Percentiles rank a stretch among this genome's conserved stretches.
Conservation (phyloP, 2,888 invertebrate genomes). For the Lucinisca nassula region DNA sequence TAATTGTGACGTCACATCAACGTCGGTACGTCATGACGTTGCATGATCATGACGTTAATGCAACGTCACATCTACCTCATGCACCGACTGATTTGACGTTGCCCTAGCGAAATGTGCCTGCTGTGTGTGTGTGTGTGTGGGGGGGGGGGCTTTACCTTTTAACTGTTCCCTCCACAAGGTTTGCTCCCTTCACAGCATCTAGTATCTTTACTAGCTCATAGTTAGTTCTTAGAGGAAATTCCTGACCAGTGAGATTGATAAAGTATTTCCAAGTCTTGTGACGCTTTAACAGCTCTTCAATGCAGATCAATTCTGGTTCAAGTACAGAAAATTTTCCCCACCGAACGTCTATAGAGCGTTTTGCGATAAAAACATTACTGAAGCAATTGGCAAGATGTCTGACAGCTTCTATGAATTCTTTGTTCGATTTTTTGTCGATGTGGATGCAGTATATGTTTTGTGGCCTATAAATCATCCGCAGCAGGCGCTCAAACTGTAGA, state of each 20-base stretch:
- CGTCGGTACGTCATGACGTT: no score
- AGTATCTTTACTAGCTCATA: constrained; percentile 83
- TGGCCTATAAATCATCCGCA: constrained; percentile 79
- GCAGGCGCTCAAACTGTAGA: constrained; percentile 74
- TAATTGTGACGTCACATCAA: no score
- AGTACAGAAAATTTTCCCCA: constrained; percentile 82
- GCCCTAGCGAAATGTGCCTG: no score
- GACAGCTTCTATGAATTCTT: constrained; percentile 46
- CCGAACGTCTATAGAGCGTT: constrained; percentile 67
- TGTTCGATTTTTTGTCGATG: constrained; percentile 71
- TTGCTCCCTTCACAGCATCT: constrained; percentile 80
- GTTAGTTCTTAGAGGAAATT: constrained; percentile 85
- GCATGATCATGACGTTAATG: no score
- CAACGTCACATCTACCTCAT: no score
- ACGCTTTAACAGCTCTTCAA: constrained; percentile 71
- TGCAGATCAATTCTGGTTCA: constrained; percentile 80
- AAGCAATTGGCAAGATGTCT: constrained; percentile 70
- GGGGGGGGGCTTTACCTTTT: constrained; percentile 70
- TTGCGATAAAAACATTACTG: constrained; percentile 76
- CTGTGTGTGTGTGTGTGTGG: no score
- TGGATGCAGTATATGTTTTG: constrained; percentile 83
- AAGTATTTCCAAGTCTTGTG: constrained; percentile 83
- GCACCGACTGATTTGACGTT: no score
- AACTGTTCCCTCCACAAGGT: constrained; percentile 78
- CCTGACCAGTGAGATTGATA: constrained; percentile 85